phyloP scores from a whole-genome alignment of 2,113 vertebrate species.

The Macroglossus sobrinus region DNA sequence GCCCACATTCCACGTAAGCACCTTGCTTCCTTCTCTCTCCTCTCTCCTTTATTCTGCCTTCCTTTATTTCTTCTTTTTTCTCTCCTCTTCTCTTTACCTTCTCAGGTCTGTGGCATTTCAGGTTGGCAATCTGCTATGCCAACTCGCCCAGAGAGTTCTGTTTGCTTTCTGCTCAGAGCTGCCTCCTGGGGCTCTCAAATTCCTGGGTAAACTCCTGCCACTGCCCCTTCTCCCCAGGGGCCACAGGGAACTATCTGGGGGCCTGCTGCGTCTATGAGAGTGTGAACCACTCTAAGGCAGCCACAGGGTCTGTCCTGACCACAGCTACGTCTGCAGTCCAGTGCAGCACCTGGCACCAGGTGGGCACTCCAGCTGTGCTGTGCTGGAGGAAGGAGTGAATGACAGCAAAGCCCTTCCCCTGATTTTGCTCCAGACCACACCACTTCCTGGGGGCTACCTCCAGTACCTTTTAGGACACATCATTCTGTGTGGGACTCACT shows the following conservation, averaged over 20 bases:
- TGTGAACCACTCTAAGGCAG: neutral
- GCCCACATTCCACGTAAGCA: fast-evolving
- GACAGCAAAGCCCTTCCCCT: neutral
- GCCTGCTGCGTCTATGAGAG: neutral
- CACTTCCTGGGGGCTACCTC: neutral
- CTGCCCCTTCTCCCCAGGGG: neutral
- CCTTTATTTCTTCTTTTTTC: no score
- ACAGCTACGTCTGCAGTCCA: fast-evolving
- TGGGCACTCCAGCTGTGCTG: neutral
- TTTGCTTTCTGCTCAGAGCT: neutral
- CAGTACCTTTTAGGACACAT: neutral
- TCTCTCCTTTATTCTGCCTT: no score
- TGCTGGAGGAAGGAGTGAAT: neutral
- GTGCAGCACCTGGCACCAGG: neutral
- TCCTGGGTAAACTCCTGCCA: neutral
- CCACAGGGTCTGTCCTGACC: neutral
- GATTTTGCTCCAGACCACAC: neutral
- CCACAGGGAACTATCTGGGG: neutral
- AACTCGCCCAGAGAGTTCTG: neutral
- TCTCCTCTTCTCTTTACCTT: neutral
- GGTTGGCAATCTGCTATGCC: neutral
- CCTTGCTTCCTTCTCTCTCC: neutral
- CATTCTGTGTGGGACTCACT: neutral
- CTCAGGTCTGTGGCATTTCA: neutral
- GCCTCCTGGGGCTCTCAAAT: neutral